A percentile compares a stretch with the other conserved stretches of the same genome.
Evolutionary conservation across 2,113 vertebrate species (phyloP).

Genomic region (Tinamus guttatus): DNA sequence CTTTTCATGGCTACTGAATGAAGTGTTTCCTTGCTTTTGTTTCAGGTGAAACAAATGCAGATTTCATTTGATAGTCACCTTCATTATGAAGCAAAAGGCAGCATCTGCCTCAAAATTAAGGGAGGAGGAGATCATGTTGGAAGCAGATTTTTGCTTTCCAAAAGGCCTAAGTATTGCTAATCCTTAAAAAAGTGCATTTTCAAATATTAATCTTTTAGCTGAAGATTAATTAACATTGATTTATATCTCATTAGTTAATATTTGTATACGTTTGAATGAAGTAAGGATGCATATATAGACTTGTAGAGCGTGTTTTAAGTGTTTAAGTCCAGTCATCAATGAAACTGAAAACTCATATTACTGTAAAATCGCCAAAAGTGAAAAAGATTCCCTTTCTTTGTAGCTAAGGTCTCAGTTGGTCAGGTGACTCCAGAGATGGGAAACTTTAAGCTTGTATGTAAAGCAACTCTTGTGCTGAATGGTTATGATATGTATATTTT

Average conservation of each 20-base stretch:
- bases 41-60: not conserved
- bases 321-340: not conserved
- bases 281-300: conserved; percentile 33
- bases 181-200: not conserved
- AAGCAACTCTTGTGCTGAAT: not conserved
- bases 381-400: not conserved
- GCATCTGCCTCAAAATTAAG: not conserved
- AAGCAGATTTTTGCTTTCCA: not conserved
- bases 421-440: not conserved
- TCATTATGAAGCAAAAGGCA: not conserved
- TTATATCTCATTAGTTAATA: not conserved
- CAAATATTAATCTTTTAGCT: not conserved
- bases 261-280: not conserved
- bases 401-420: not conserved
- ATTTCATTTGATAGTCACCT: not conserved
- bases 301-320: not conserved
- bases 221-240: not conserved
- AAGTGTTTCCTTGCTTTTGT: conserved; percentile 28
- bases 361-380: not conserved
- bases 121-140: not conserved
- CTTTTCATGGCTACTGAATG: not conserved
- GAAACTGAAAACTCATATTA: not conserved
- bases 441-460: not conserved
- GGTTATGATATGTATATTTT: no score
- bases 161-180: not conserved